Percentiles rank a stretch among this genome's conserved stretches.
Conservation (phyloP, 2,888 invertebrate genomes). For the Nemoura dubitans region DNA sequence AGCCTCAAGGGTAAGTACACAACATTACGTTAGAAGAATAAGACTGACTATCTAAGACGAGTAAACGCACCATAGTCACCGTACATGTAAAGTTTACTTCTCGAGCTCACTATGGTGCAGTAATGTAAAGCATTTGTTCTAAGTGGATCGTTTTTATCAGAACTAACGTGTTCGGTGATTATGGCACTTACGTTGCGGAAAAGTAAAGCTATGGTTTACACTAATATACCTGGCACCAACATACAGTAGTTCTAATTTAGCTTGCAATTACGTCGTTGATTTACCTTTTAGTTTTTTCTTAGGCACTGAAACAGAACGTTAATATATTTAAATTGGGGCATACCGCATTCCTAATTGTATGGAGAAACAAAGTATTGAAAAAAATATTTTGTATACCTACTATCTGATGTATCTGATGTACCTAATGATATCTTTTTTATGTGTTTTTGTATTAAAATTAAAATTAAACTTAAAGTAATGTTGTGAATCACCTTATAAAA, state of each 20-base stretch:
- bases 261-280: slow-evolving; percentile 41
- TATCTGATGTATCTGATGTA: neutral
- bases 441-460: neutral
- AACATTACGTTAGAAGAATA: slow-evolving; percentile 35
- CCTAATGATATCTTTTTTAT: too few species aligned
- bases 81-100: neutral
- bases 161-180: neutral
- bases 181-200: slow-evolving; percentile 15
- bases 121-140: slow-evolving; percentile 1
- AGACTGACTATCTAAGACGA: slow-evolving; percentile 18
- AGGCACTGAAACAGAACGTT: slow-evolving; percentile 54
- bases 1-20: slow-evolving; percentile 40
- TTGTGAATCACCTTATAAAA: neutral
- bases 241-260: slow-evolving; percentile 42
- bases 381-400: neutral
- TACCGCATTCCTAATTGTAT: neutral
- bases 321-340: slow-evolving; percentile 29
- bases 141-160: neutral
- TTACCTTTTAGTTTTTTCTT: slow-evolving; percentile 55
- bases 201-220: slow-evolving; percentile 28
- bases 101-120: slow-evolving; percentile 12
- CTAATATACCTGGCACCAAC: slow-evolving; percentile 43
- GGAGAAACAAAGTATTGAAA: neutral
- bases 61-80: neutral
- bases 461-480: neutral